Conservation (phyloP, 2,797 vertebrate genomes). For the Trachops cirrhosus region DNA sequence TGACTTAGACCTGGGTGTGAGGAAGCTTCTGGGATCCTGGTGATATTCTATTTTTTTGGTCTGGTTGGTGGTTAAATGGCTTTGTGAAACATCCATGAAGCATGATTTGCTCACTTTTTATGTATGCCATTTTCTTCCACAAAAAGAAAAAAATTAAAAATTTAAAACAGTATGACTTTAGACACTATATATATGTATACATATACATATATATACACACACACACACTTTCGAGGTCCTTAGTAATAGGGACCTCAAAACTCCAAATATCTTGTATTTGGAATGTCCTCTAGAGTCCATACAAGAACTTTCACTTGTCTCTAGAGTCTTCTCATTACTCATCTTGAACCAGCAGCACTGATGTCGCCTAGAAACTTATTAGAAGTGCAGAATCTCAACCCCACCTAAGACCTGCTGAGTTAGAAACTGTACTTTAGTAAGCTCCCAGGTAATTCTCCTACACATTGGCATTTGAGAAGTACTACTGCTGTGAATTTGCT, state of each 20-base stretch:
- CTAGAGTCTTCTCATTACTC: background rate
- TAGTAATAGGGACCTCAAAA: background rate
- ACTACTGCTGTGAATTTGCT: background rate
- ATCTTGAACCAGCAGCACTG: background rate
- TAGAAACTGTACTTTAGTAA: background rate
- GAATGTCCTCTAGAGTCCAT: background rate
- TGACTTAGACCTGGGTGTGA: background rate
- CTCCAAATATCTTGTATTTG: background rate
- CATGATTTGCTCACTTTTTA: background rate
- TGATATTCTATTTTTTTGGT: background rate
- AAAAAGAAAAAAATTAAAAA: background rate
- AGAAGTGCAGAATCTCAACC: background rate
- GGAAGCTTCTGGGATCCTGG: background rate
- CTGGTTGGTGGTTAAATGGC: background rate
- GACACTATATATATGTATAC: background rate
- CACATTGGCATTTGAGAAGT: background rate
- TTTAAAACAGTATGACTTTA: background rate
- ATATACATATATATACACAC: background rate
- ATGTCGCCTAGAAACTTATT: background rate
- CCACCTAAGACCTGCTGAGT: background rate
- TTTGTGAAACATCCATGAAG: background rate
- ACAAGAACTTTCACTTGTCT: background rate
- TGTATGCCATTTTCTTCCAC: background rate
- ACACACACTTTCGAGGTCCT: background rate
- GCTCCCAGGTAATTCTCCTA: background rate